Conservation (phyloP, 2,797 vertebrate species). For the Pteropus rufus region DNA sequence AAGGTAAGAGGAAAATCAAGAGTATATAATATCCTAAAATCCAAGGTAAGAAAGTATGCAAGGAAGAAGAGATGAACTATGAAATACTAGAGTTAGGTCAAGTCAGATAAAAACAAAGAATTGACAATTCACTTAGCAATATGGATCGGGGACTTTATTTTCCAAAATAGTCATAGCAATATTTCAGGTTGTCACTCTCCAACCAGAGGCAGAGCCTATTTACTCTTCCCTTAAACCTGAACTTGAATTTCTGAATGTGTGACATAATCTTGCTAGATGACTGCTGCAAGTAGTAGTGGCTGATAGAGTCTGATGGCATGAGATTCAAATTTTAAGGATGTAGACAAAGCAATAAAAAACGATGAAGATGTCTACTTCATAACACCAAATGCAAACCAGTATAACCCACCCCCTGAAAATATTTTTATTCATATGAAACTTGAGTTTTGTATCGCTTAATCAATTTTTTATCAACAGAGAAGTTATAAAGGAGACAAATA, state of each 20-base stretch:
- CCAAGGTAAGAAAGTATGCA: neutral
- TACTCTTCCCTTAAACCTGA: neutral
- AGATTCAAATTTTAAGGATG: constrained; percentile 4
- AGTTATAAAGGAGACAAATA: neutral
- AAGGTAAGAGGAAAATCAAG: neutral
- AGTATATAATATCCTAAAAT: neutral
- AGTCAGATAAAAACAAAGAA: neutral
- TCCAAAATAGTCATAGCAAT: neutral
- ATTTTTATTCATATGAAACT: neutral
- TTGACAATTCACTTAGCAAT: neutral
- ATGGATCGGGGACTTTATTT: neutral
- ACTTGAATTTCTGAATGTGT: neutral
- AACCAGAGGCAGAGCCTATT: neutral
- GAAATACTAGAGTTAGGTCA: neutral
- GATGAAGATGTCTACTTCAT: neutral
- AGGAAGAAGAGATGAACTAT: neutral
- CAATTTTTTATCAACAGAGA: neutral
- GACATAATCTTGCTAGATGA: neutral
- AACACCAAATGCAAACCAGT: neutral
- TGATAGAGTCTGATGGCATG: neutral
- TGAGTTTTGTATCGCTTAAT: constrained; percentile 1
- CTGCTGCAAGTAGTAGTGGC: neutral
- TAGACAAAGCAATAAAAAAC: neutral
- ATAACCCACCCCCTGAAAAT: neutral
- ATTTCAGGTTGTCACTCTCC: neutral